These are phyloP conservation scores for Nemapogon koenigi DNA, from an alignment of 2,888 invertebrate genomes.

Conservation along the genomic window DNA sequence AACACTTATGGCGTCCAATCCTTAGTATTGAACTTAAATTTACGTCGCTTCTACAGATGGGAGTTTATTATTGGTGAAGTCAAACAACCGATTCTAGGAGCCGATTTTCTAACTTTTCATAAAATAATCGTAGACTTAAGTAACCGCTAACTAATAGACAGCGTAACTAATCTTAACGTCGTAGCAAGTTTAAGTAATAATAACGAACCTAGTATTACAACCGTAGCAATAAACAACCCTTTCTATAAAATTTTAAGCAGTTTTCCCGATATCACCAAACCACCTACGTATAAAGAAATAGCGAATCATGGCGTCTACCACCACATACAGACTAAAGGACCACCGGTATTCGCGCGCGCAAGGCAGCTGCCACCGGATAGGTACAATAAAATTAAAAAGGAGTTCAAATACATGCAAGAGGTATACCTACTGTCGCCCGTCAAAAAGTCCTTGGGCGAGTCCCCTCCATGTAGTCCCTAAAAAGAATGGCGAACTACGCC, in stretches of 20 bases:
- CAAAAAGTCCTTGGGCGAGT: constrained; percentile 31
- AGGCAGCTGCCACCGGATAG: constrained; percentile 27
- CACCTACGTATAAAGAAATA: not conserved
- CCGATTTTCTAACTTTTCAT: not conserved
- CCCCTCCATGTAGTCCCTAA: constrained; percentile 25
- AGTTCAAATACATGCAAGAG: constrained; percentile 26
- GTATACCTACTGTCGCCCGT: constrained; percentile 34
- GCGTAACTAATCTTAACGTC: not conserved
- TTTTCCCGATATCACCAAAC: constrained; percentile 5
- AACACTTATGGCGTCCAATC: not conserved
- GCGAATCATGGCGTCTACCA: constrained; percentile 18
- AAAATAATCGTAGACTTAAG: not conserved
- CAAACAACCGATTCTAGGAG: constrained; percentile 13
- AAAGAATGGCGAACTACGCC: constrained; percentile 17
- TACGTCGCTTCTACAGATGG: constrained; percentile 13
- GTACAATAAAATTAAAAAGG: constrained; percentile 23
- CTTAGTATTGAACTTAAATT: constrained; percentile 3
- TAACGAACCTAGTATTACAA: no score
- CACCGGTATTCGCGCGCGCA: constrained; percentile 24
- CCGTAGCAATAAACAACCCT: no score
- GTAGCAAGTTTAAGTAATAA: not conserved
- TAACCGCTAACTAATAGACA: not conserved
- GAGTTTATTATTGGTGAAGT: constrained; percentile 13
- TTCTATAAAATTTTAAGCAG: no score
- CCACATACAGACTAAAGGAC: constrained; percentile 26